phyloP scores from a whole-genome alignment of 35 echinoderm and acorn worm genomes.

The Stichopus chloronotus region DNA sequence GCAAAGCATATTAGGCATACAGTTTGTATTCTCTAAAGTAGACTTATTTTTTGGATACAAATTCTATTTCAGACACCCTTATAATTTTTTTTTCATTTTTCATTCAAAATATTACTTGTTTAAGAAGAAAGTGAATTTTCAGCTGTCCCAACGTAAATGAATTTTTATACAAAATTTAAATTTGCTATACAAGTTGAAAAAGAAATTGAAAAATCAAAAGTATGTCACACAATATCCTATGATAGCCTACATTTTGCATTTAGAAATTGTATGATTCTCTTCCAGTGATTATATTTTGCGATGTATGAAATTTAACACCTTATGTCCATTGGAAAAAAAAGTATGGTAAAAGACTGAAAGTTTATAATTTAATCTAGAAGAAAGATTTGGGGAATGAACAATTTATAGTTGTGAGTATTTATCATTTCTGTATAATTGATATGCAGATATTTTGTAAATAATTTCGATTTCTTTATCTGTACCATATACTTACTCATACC shows the following conservation, averaged over 20 bases:
- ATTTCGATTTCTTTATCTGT: background rate
- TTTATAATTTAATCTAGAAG: too few species aligned
- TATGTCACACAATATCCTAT: background rate
- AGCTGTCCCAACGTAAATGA: background rate
- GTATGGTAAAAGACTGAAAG: background rate
- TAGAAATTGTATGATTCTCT: too few species aligned
- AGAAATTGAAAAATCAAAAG: background rate
- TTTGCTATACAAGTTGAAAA: conserved; percentile 1
- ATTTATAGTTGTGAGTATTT: background rate
- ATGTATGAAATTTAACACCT: too few species aligned
- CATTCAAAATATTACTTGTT: background rate
- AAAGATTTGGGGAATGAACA: too few species aligned
- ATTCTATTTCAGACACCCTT: conserved; percentile 1
- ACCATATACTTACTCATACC: background rate
- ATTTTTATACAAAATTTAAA: background rate
- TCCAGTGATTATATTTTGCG: too few species aligned
- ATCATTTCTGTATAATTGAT: too few species aligned
- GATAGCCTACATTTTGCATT: background rate
- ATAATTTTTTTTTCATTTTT: background rate
- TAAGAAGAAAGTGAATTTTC: background rate
- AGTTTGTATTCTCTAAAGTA: too few species aligned
- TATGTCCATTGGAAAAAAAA: too few species aligned
- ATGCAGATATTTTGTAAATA: too few species aligned
- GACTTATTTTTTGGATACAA: too few species aligned
- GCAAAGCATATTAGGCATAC: background rate